Percentiles rank a stretch among this genome's conserved stretches.
phyloP scores from a whole-genome alignment of 2,113 vertebrate genomes.

The Sceloporus tristichus region DNA sequence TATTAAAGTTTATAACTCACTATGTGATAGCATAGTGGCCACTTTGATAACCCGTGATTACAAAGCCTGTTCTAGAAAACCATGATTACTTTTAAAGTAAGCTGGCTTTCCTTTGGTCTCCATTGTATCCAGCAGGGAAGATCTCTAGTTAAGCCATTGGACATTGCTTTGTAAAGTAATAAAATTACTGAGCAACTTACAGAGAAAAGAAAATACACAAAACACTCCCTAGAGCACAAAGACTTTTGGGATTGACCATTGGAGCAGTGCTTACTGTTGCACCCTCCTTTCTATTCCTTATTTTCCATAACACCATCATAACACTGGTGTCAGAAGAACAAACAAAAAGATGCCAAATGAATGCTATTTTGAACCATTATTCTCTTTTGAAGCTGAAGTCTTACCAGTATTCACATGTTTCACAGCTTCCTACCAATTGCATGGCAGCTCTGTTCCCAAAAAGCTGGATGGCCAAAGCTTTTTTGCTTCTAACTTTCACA shows the following conservation, averaged over 20 bases:
- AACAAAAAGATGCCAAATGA: not conserved
- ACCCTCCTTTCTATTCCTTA: not conserved
- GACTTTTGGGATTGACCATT: not conserved
- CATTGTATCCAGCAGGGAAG: accelerated
- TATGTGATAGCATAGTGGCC: constrained; percentile 3
- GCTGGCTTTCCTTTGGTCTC: not conserved
- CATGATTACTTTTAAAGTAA: not conserved
- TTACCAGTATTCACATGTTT: too few relatives aligned
- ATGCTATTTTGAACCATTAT: not conserved
- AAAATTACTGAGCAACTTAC: not conserved
- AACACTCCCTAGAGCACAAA: not conserved
- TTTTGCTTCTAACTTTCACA: too few relatives aligned
- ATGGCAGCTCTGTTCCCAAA: too few relatives aligned
- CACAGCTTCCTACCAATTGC: too few relatives aligned
- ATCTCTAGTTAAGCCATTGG: constrained; percentile 5
- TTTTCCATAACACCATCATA: not conserved
- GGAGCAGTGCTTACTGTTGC: not conserved
- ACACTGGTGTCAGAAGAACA: not conserved
- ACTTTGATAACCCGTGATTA: not conserved
- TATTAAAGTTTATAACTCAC: constrained; percentile 13
- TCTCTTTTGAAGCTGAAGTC: too few relatives aligned
- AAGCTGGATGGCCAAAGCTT: too few relatives aligned
- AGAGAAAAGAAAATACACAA: not conserved
- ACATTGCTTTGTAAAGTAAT: not conserved
- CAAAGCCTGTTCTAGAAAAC: not conserved